A percentile compares a stretch with the other conserved stretches of the same genome.
Evolutionary conservation across 2,888 invertebrate species (phyloP).

Genomic region (Caenorhabditis doughertyi): DNA sequence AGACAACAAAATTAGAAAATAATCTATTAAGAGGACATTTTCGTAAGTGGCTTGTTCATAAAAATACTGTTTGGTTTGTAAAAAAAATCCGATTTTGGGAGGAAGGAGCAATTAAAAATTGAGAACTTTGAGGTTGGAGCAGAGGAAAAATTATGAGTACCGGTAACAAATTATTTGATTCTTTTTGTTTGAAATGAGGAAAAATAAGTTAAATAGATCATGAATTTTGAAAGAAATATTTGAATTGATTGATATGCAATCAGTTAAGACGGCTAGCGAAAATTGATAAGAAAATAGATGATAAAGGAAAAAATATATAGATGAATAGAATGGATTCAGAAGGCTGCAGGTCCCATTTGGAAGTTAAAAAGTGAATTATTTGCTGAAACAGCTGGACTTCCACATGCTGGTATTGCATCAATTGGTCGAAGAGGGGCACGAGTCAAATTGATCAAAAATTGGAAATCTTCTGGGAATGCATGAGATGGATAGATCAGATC

Average conservation of each 20-base stretch:
- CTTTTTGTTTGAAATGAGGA: background rate
- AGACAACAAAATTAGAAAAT: constrained; percentile 18
- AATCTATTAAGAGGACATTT: background rate
- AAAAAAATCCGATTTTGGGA: background rate
- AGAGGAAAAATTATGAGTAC: constrained; percentile 22
- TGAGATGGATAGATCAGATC: constrained; percentile 22
- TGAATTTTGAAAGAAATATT: background rate
- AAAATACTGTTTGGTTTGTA: constrained; percentile 20
- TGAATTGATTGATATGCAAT: constrained; percentile 11
- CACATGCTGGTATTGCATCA: constrained; percentile 38
- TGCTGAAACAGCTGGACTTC: constrained; percentile 36
- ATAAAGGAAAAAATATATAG: background rate
- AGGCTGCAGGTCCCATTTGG: constrained; percentile 41
- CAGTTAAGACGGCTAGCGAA: constrained; percentile 26
- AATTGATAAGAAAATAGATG: constrained; percentile 8
- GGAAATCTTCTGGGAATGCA: constrained; percentile 39
- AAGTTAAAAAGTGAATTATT: constrained; percentile 8
- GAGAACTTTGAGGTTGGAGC: constrained; percentile 32
- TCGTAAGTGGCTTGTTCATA: background rate
- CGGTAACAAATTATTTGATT: constrained; percentile 53
- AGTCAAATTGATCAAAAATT: constrained; percentile 14
- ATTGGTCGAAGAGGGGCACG: constrained; percentile 46
- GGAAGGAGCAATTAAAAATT: background rate
- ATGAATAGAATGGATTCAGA: background rate
- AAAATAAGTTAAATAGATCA: background rate